Evolutionary conservation across 2,113 vertebrate species (phyloP), one percentile per base, ranked within the genome.

Genomic region (Oncorhynchus mykiss): DNA sequence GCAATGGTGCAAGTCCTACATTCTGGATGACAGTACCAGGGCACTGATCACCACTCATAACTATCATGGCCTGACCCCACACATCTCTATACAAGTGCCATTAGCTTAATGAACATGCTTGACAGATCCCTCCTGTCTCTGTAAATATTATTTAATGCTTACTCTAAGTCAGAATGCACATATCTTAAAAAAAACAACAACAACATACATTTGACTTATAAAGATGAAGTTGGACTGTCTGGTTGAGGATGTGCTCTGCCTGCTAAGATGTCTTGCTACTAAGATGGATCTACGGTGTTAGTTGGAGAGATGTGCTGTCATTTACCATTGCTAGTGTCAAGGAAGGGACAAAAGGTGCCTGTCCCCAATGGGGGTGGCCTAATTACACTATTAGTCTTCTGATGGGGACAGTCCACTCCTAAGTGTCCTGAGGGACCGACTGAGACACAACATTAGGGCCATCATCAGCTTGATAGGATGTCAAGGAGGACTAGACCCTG

Each of bases 331-430:
- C 88, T 88, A 89, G 87, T 92, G 93, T 93, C 91, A 90, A 81
- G 54, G 25, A 85, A 80, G 79, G 92, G 89, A 84, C 88, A 91
- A 92, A 86, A 91, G 92, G 90, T 90, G 82, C 34, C 78, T 78
- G 14, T 93, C 90, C 91, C 91, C 91, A 89, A 85, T 74, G 89
- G 91, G 87, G 88, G 78, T 72, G 82, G 84, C 89, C 91, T 93
- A 93, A 94, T 93, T 93, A 91, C 91, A 92, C 91, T 91, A 93
- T 94, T 93, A 93, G 92, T 93, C 92, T 93, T 94, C 86, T 91
- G 91, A 89, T 88, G 83, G 87, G 87, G 91, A 88, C 87, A 77
- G 90, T 91, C 86, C 88, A 86, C 82, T 81, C 79, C 88, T 82
- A 85, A 88, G 84, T 79, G 87, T 91, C 91, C 92, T 91, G 74